A percentile compares a stretch with the other conserved stretches of the same genome.
Evolutionary conservation across 2,113 vertebrate genomes (phyloP).

Genomic region (Chamaetylas fuelleborni): DNA sequence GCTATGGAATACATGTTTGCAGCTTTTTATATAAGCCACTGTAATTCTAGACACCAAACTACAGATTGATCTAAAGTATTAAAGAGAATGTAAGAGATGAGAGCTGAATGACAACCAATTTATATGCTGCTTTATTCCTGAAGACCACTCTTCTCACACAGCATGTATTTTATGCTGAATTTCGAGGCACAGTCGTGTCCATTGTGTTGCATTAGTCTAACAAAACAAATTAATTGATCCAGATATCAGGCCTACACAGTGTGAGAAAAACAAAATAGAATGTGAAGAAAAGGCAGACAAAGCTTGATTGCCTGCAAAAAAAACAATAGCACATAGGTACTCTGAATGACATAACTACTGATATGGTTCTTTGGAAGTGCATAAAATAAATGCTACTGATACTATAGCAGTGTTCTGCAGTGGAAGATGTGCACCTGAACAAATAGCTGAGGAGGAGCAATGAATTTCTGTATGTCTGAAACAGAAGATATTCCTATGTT

Average conservation of each 20-base stretch:
- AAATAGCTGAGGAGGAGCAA: neutral
- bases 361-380: neutral
- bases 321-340: neutral
- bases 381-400: neutral
- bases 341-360: neutral
- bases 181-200: neutral
- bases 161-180: constrained; percentile 4
- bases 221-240: neutral
- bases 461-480: neutral
- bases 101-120: neutral
- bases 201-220: neutral
- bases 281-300: neutral
- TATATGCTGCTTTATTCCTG: neutral
- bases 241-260: neutral
- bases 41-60: neutral
- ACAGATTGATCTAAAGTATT: neutral
- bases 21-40: neutral
- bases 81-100: neutral
- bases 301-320: neutral
- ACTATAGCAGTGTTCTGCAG: neutral
- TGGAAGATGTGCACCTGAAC: neutral
- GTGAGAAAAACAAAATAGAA: neutral
- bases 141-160: neutral
- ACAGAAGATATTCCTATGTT: neutral
- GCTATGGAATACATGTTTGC: neutral